Evolutionary conservation across 2,113 vertebrate genomes (phyloP), one percentile per base, ranked within the genome.

Genomic region (Taurulus bubalis): DNA sequence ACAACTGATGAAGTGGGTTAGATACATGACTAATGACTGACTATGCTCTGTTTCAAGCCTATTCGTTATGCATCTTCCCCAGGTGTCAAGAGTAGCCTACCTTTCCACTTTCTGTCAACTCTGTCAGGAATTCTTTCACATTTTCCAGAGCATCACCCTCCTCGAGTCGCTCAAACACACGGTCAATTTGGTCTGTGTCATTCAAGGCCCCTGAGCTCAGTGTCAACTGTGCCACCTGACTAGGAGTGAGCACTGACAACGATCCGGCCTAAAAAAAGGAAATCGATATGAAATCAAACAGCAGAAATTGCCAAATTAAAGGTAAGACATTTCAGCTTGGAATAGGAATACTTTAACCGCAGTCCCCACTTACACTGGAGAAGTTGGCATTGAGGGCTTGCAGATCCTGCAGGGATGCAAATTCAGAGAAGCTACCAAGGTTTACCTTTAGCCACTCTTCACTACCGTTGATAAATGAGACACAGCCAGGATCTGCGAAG

Each of bases 401-500:
- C 20, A 94, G 70, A 24, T 90, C 79, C 30, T 77, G 8, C 42
- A 89, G 15, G 3, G 22, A 47, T 5, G 83, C 89, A 80, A 78
- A 90, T 10, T 0, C 40, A 16, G 77, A 81, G 70, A 91, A 93
- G 18, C 1, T 15, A 11, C 79, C 87, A 74, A 92, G 32, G 65
- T 93, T 93, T 51, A n/a, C 47, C 34, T 60, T 12, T 30, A 92
- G 60, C 90, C 90, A 93, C 4, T 30, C 71, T 51, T 0, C 15
- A 26, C 63, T 88, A 22, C 53, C 34, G 1, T 4, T 12, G 20
- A 8, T 32, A n/a, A 53, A 68, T 15, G 82, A 77, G 40, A 87
- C 49, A 63, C 92, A 91, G 38, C 78, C 86, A 70, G 86, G 75
- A 79, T 90, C 90, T 92, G 75, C 42, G 30, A 63, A 36, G 49